Base-by-base conservation (phyloP, 92 coral and sea anemone genomes). In the Zoanthus sansibaricus region DNA sequence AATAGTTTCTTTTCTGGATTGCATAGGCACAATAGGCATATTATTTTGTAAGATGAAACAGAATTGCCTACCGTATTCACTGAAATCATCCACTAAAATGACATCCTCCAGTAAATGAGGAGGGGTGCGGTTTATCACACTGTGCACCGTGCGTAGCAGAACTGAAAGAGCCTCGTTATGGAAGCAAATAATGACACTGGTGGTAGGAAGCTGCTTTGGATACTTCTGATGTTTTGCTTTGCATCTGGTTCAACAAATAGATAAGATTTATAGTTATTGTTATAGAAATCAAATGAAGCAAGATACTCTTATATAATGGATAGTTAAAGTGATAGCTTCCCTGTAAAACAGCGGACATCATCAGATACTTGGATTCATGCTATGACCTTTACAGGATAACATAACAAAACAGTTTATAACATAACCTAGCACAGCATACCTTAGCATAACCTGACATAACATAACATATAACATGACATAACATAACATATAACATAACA, bases 111-210 rank as follows among this genome's bases (percentile, higher is more conserved):
- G 86, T 17, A 94, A 94, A 25, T 93, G 91, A 48, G 93, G 83
- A 1, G 98, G 98, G 45, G 98, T 87, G 45, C 91, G 91, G 76
- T 89, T 91, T 11, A 93, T 71, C 11, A 94, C 98, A 80, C 98
- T 94, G 76, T 94, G 98, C 7, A 94, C 98, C 12, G 98, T 94
- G 10, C 98, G 95, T 3, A 94, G 87, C 18, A 94, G 89, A 20
- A 94, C 98, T 33, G 96, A 93, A 76, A 94, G 82, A 0, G 98
- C 98, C 68, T 94, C 98, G 83, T 94, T 94, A 56, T 94, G 98
- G 82, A 94, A 94, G 58, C 98, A 93, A 79, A 94, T 79, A 48
- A 94, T 93, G 8, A 94, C 96, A 16, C 96, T 94, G 52, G 98
- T 93, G 1, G 98, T 94, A 14, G 98, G 98, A 0, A 94, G 90